phyloP scores from a whole-genome alignment of 1,140 invertebrate species.

The Neotoxoptera formosana region DNA sequence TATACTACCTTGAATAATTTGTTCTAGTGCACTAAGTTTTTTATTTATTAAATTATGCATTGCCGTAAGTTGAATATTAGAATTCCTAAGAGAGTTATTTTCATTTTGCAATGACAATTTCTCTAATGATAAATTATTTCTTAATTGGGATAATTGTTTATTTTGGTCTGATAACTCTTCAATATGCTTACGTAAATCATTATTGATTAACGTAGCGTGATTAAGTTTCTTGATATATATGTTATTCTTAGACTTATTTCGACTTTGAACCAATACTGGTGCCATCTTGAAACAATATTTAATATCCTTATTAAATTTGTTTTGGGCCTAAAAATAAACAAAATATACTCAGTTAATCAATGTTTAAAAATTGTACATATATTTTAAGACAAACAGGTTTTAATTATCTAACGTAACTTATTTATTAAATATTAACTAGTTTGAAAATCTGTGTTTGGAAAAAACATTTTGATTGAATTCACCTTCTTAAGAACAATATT shows the following conservation, averaged over 20 bases:
- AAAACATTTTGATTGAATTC: neutral
- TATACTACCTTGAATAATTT: slow-evolving; percentile 35
- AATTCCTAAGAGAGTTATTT: neutral
- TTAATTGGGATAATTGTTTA: slow-evolving; percentile 11
- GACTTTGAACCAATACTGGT: neutral
- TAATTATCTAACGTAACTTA: neutral
- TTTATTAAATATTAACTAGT: too few species aligned
- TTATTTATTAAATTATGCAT: neutral
- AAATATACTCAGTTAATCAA: neutral
- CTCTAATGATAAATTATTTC: slow-evolving; percentile 21
- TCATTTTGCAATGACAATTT: slow-evolving; percentile 36
- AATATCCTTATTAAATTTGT: neutral
- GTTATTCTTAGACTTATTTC: neutral
- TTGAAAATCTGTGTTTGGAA: neutral
- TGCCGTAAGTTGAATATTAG: slow-evolving; percentile 2
- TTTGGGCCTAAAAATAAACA: neutral
- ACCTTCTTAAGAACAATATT: neutral
- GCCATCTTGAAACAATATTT: neutral
- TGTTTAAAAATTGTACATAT: neutral
- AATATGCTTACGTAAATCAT: neutral
- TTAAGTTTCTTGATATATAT: slow-evolving; percentile 11
- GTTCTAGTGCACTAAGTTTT: neutral
- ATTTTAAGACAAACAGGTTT: neutral
- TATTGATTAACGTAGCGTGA: neutral
- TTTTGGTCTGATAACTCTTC: neutral